Evolutionary conservation across 2,797 vertebrate species (phyloP).

Genomic region (Anniella stebbinsi): DNA sequence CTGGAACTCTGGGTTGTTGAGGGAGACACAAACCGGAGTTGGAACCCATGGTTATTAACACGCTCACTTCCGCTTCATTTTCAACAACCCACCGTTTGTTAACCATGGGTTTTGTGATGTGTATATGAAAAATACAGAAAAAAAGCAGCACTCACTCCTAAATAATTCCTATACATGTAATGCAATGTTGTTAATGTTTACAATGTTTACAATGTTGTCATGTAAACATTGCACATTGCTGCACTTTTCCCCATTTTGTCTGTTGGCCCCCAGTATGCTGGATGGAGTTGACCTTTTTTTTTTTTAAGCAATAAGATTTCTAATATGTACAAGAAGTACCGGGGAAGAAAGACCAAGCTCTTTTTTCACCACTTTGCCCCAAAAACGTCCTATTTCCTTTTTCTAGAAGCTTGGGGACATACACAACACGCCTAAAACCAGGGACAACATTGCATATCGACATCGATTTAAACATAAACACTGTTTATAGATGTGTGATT

Average conservation of each 20-base stretch:
- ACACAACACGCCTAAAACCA: background rate
- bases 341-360: background rate
- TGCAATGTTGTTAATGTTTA: constrained; percentile 1
- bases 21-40: no score
- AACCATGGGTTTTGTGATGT: no score
- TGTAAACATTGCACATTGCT: no score
- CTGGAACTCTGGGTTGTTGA: no score
- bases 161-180: background rate
- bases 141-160: background rate
- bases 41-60: no score
- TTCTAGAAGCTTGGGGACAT: background rate
- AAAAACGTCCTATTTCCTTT: background rate
- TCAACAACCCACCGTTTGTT: no score
- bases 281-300: background rate
- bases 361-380: background rate
- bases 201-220: constrained; percentile 7
- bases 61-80: no score
- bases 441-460: background rate
- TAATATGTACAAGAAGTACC: background rate
- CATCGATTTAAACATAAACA: background rate
- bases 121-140: background rate
- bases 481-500: background rate
- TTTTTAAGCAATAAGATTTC: background rate
- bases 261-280: background rate
- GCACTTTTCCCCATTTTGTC: background rate